Base-by-base conservation (phyloP, 1,140 invertebrate species). In the Pogonomyrmex californicus region DNA sequence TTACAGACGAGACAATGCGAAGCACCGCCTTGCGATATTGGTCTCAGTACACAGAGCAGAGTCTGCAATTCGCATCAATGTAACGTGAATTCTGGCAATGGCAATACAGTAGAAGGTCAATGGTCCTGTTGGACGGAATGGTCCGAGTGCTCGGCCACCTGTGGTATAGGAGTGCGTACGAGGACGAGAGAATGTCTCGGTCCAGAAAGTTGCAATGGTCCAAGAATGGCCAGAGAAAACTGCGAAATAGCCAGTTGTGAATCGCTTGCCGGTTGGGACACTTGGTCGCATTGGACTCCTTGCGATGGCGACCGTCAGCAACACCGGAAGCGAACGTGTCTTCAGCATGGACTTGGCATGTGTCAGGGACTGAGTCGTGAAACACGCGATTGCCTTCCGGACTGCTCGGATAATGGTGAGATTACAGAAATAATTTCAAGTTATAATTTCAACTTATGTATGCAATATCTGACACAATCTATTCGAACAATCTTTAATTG, bases 61-160 rank as follows among this genome's bases (percentile, higher is more conserved):
- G 93, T 96, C 0, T 99, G 98, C 92, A 97, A 98, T 91, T 96
- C 96, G 0, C 96, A 97, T 56, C 94, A 96, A 1, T 97, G 97
- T 82, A 92, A 95, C 85, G 92, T 95, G 94, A 92, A 81, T 63
- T 30, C 41, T 38, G 36, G 2, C 3, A 58, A 79, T n/a, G 87
- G 54, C 33, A 81, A 87, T 30, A n/a, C 49, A 5, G 12, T 7
- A 1, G 81, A 86, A 33, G 96, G 96, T 12, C 96, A 97, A 90
- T 98, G 98, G 97, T 97, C 97, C 12, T 98, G 97, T 88, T 99
- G 98, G 98, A 96, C 97, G 14, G 97, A 98, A 79, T 98, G 98
- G 98, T 96, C 97, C 49, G 95, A 97, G 54, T 98, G 98, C 94
- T 97, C 97, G 87, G 96, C 96, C 6, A 96, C 97, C 58, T 97